Conservation (phyloP, 2,888 invertebrate species). For the Lomographa bimaculata region DNA sequence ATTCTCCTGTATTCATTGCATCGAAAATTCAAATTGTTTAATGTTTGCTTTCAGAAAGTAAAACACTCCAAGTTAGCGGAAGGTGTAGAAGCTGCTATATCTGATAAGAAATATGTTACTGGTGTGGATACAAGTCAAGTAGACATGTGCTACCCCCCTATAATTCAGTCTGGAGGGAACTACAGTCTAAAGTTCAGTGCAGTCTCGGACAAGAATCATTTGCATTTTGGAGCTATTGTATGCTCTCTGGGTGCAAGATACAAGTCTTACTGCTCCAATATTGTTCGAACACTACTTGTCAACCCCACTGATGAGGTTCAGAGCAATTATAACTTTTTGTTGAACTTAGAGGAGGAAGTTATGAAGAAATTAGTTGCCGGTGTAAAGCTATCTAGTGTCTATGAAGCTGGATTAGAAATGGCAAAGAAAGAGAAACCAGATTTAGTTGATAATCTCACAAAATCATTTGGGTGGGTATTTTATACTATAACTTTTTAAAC, state of each 20-base stretch:
- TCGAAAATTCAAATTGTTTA: too few relatives aligned
- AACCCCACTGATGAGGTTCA: constrained; percentile 93
- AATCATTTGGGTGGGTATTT: constrained; percentile 90
- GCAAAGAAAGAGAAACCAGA: constrained; percentile 94
- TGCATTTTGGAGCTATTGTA: constrained; percentile 98
- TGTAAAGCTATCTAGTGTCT: constrained; percentile 92
- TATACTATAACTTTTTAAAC: too few relatives aligned
- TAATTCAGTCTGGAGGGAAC: constrained; percentile 99
- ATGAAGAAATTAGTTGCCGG: constrained; percentile 93
- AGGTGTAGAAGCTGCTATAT: constrained; percentile 95
- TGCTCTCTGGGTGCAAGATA: constrained; percentile 97
- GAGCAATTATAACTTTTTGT: constrained; percentile 95
- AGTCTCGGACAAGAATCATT: constrained; percentile 94
- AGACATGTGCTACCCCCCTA: constrained; percentile 99
- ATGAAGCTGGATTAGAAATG: constrained; percentile 90
- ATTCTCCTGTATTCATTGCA: too few relatives aligned
- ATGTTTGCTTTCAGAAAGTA: constrained; percentile 89
- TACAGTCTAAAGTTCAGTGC: constrained; percentile 99
- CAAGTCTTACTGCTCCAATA: constrained; percentile 99
- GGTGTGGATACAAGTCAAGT: constrained; percentile 94
- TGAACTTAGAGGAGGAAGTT: constrained; percentile 95
- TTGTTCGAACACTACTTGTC: constrained; percentile 97
- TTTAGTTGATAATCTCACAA: constrained; percentile 94
- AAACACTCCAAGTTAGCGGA: constrained; percentile 97
- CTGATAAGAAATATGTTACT: constrained; percentile 97